These are phyloP conservation scores for Streptopelia turtur DNA, from an alignment of 2,797 vertebrate species.

Conservation along the genomic window DNA sequence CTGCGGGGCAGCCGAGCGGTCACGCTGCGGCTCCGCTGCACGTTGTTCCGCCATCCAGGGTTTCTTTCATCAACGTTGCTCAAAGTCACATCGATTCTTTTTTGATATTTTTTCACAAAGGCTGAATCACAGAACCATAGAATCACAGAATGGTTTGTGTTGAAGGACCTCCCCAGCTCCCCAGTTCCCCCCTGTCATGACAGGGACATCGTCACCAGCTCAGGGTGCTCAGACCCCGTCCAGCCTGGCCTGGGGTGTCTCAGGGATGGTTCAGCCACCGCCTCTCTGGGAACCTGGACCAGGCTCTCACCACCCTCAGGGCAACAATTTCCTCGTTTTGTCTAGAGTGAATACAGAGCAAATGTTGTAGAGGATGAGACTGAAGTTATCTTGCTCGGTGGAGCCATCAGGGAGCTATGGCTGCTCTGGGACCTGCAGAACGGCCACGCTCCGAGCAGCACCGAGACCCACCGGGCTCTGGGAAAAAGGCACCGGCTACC, in stretches of 20 bases:
- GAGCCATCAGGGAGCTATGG: not conserved
- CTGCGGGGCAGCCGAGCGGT: not conserved
- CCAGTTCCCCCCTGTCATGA: too few relatives aligned
- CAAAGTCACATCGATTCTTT: not conserved
- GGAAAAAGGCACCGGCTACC: too few relatives aligned
- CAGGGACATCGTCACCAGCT: too few relatives aligned
- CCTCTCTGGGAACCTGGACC: not conserved
- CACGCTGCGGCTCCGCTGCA: rapidly evolving
- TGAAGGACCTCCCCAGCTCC: too few relatives aligned
- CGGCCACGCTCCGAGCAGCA: not conserved
- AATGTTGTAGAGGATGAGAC: not conserved
- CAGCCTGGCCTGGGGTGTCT: too few relatives aligned
- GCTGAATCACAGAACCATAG: too few relatives aligned
- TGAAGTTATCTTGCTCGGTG: not conserved
- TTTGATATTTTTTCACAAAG: not conserved
- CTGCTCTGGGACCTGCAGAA: not conserved
- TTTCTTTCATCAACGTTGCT: not conserved
- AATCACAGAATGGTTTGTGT: not conserved
- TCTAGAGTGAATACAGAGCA: not conserved
- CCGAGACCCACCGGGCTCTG: rapidly evolving
- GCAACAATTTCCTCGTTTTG: too few relatives aligned
- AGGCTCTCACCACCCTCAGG: not conserved
- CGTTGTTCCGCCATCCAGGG: not conserved
- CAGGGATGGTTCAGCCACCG: not conserved
- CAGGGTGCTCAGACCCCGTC: too few relatives aligned